A percentile compares a stretch with the other conserved stretches of the same genome.
These are phyloP conservation scores for Cryptus armator DNA, from an alignment of 2,888 invertebrate species.

Conservation along the genomic window DNA sequence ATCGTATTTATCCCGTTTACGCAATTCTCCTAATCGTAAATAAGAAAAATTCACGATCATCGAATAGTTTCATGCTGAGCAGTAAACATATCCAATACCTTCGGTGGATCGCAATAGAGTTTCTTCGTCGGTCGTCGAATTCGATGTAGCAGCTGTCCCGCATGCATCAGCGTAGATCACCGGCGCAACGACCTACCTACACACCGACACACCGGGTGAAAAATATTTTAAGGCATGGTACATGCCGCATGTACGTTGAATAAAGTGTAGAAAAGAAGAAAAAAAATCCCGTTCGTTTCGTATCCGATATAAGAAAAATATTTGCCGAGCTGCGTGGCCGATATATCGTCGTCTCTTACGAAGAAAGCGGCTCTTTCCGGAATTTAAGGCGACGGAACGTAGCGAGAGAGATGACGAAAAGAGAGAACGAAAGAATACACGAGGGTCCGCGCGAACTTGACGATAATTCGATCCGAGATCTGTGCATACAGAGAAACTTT, in stretches of 20 bases:
- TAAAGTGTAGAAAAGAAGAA: constrained; percentile 25
- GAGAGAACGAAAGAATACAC: constrained; percentile 24
- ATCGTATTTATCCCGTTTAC: constrained; percentile 52
- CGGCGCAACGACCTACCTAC: constrained; percentile 17
- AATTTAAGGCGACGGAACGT: constrained; percentile 37
- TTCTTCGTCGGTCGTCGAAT: constrained; percentile 29
- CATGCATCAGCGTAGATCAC: constrained; percentile 57
- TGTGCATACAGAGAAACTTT: constrained; percentile 60
- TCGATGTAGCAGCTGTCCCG: constrained; percentile 71
- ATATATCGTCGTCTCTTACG: not conserved
- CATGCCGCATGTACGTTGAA: constrained; percentile 1
- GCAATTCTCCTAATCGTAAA: constrained; percentile 58
- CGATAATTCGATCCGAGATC: constrained; percentile 61
- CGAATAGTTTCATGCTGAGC: constrained; percentile 48
- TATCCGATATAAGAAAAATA: constrained; percentile 58
- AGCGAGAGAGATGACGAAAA: not conserved
- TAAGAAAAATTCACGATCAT: constrained; percentile 44
- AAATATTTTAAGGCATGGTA: not conserved
- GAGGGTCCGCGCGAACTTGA: constrained; percentile 47
- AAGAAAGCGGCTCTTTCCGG: constrained; percentile 51
- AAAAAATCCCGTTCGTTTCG: constrained; percentile 14
- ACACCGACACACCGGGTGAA: not conserved
- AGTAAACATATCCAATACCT: constrained; percentile 16
- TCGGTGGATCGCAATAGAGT: constrained; percentile 6
- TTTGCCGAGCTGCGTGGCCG: constrained; percentile 53